Percentiles rank a stretch among this genome's conserved stretches.
These are phyloP conservation scores for Pyrocephalus nanus DNA, from an alignment of 2,797 vertebrate genomes.

Conservation along the genomic window DNA sequence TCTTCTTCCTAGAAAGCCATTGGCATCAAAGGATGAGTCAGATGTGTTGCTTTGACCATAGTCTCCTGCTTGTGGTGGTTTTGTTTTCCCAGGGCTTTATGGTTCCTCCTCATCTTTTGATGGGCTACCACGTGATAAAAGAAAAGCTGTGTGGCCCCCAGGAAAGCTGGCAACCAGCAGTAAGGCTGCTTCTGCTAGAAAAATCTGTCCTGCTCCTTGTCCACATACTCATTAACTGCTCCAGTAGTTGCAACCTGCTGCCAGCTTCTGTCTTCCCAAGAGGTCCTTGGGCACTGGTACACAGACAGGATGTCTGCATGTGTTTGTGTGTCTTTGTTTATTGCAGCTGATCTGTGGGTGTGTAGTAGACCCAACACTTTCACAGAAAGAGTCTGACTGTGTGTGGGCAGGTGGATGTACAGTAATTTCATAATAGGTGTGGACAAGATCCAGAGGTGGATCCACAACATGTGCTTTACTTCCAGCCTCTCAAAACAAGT, in stretches of 20 bases:
- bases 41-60: not conserved
- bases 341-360: not conserved
- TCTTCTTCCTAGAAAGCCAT: not conserved
- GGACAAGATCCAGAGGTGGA: not conserved
- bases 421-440: not conserved
- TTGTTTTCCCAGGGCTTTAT: not conserved
- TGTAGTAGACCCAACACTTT: not conserved
- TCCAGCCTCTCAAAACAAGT: not conserved
- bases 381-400: not conserved
- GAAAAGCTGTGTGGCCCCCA: not conserved
- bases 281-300: not conserved
- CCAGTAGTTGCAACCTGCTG: not conserved
- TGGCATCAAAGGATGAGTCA: not conserved
- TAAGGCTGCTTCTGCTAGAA: not conserved
- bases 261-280: not conserved
- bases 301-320: not conserved
- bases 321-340: not conserved
- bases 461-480: not conserved
- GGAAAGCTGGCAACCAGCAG: not conserved
- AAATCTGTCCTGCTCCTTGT: not conserved
- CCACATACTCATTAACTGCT: not conserved
- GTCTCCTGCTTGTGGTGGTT: not conserved
- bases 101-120: not conserved
- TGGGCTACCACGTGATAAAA: not conserved
- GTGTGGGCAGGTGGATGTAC: not conserved